Conservation (phyloP, 35 echinoderm and acorn worm genomes). For the Heliocidaris erythrogramma region DNA sequence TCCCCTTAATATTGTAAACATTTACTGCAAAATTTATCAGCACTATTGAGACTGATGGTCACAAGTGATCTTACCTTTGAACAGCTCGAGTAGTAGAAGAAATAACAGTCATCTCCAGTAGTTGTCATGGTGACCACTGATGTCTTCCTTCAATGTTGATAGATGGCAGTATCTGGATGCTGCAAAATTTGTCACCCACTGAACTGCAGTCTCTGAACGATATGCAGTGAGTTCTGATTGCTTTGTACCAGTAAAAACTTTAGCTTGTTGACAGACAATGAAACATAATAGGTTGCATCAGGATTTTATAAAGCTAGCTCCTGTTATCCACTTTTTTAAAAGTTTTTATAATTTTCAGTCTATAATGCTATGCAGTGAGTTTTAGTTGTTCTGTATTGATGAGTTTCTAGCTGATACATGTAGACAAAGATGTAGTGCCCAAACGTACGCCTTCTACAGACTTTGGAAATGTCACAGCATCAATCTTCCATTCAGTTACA, state of each 20-base stretch:
- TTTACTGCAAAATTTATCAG: no score
- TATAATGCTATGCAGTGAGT: background rate
- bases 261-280: no score
- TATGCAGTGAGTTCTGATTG: background rate
- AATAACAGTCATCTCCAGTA: slow-evolving; percentile 85
- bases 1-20: background rate
- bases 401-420: no score
- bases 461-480: no score
- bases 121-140: slow-evolving; percentile 50
- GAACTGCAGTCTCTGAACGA: background rate
- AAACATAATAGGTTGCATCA: no score
- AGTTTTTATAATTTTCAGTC: background rate
- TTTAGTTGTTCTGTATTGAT: background rate
- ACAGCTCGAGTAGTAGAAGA: slow-evolving; percentile 78
- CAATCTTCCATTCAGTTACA: no score
- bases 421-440: no score
- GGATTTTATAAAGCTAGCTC: no score
- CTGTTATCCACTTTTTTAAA: background rate
- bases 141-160: background rate
- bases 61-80: slow-evolving; percentile 61
- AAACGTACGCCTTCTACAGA: no score
- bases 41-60: background rate
- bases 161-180: background rate
- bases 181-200: background rate
- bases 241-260: no score